Evolutionary conservation across 2,888 invertebrate species (phyloP), one percentile per base, ranked within the genome.

Genomic region (Pinctada fucata): DNA sequence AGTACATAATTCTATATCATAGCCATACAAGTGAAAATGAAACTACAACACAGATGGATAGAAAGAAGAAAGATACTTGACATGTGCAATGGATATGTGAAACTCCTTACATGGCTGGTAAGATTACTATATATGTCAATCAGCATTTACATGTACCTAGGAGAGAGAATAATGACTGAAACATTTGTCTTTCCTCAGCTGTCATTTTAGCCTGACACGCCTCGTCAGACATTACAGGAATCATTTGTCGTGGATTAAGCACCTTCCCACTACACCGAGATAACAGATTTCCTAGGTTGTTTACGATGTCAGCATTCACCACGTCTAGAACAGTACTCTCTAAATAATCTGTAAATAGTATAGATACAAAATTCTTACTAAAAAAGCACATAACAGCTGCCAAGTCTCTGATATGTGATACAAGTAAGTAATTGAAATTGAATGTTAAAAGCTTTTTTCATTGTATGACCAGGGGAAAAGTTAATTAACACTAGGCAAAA

Each of bases 221-320:
- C 0, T 83, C 81, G 3, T 78, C 48, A 65, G 85, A 69, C 58
- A 94, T 90, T 58, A 93, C 86, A 0, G 97, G 97, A 93, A 96
- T 95, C 89, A 95, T 94, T 89, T 95, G 95, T 8, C 94, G 92
- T n/a, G 96, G 95, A 94, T 99, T 99, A 75, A 99, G 93, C 3
- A 95, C 93, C 80, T 93, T 93, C 31, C 96, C 96, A 83, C 95
- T 95, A 89, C 96, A 96, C 31, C 99, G 95, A 76, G 95, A 96
- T 80, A 97, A 94, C 74, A 99, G 94, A 94, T 99, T 99, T 48
- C 98, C 99, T 31, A 98, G 93, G 0, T 96, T 97, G 92, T 98
- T 97, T 2, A 97, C 98, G 78, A 99, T 93, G 91, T 99, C 98
- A 0, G 96, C 94, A 93, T 99, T 99, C 45, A 97, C 93, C 76